Evolutionary conservation across 2,888 invertebrate species (phyloP).

Genomic region (Matsumyia berberina): DNA sequence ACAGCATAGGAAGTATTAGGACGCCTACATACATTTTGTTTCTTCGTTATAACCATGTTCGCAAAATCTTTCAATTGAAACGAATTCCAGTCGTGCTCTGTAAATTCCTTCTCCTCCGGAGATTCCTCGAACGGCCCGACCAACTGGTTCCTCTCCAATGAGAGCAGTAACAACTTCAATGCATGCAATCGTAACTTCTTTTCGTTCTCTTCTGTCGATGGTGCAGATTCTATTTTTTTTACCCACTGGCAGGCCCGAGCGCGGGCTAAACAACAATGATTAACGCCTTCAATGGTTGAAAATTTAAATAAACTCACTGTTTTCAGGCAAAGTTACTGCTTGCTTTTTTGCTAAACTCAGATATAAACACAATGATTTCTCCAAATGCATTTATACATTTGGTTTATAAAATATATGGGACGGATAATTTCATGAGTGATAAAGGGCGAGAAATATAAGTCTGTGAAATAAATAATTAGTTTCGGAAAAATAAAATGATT

Average conservation of each 20-base stretch:
- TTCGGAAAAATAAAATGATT: slow-evolving; percentile 18
- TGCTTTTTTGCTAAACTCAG: slow-evolving; percentile 64
- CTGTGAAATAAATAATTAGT: not conserved
- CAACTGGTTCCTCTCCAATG: slow-evolving; percentile 83
- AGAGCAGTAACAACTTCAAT: slow-evolving; percentile 84
- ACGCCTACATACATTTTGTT: slow-evolving; percentile 76
- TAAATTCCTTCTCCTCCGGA: slow-evolving; percentile 81
- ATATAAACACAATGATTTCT: slow-evolving; percentile 55
- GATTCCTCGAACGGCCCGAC: slow-evolving; percentile 83
- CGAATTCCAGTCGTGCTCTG: slow-evolving; percentile 54
- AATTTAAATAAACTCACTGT: slow-evolving; percentile 19
- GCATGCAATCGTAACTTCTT: slow-evolving; percentile 78
- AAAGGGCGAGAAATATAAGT: slow-evolving; percentile 27
- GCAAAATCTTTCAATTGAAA: slow-evolving; percentile 81
- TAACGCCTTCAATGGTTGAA: not conserved
- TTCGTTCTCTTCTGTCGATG: slow-evolving; percentile 9
- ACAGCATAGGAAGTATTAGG: slow-evolving; percentile 27
- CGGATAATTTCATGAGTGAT: slow-evolving; percentile 39
- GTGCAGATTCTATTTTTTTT: slow-evolving; percentile 56
- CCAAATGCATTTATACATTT: slow-evolving; percentile 55
- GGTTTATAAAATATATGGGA: slow-evolving; percentile 34
- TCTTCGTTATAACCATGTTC: slow-evolving; percentile 80
- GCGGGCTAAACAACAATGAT: slow-evolving; percentile 55
- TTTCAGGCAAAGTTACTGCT: slow-evolving; percentile 56
- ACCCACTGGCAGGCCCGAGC: slow-evolving; percentile 75